Base-by-base conservation (phyloP, 2,113 vertebrate species). In the Rhegmatorhina hoffmannsi region DNA sequence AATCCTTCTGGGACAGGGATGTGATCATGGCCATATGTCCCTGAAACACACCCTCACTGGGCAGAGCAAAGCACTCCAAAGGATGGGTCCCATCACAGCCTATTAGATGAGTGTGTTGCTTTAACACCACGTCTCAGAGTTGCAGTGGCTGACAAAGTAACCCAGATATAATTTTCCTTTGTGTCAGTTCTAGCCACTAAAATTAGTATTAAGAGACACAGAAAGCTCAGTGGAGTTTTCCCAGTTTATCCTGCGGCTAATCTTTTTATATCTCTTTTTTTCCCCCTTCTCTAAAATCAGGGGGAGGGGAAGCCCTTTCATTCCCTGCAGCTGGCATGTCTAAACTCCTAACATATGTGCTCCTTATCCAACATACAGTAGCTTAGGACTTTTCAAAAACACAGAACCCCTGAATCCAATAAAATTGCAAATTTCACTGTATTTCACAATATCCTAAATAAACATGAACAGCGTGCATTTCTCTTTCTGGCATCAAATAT, bases 391-490 rank as follows among this genome's bases (percentile, higher is more conserved):
- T 98, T 97, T 98, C 96, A 97, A 98, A 98, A 98, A 98, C 97
- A 97, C 93, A 81, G 91, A 96, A 97, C 97, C 97, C 96, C 94
- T n/a, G 98, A 99, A 99, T 99, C 98, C 98, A 99, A 99, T 99
- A 99, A 99, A 99, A 99, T 99, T 99, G 99, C 99, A 99, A 99
- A 99, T 99, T 99, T 99, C 96, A 97, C 98, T 97, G 98, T 99
- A 99, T 99, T 99, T 99, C 98, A 99, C 98, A 99, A 99, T 99
- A 99, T 99, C 98, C 98, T 99, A 99, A 99, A 99, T 98, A 99
- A 99, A 99, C 99, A 99, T 98, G 98, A 98, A 98, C 98, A 98
- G 98, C 98, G 91, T 98, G 98, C 98, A 97, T 98, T 98, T 98
- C 98, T 98, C 98, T 98, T 97, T 94, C 96, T 98, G 97, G 98